Evolutionary conservation across 2,113 vertebrate species (phyloP), one percentile per base, ranked within the genome.

Genomic region (Orientallactaga bullata): DNA sequence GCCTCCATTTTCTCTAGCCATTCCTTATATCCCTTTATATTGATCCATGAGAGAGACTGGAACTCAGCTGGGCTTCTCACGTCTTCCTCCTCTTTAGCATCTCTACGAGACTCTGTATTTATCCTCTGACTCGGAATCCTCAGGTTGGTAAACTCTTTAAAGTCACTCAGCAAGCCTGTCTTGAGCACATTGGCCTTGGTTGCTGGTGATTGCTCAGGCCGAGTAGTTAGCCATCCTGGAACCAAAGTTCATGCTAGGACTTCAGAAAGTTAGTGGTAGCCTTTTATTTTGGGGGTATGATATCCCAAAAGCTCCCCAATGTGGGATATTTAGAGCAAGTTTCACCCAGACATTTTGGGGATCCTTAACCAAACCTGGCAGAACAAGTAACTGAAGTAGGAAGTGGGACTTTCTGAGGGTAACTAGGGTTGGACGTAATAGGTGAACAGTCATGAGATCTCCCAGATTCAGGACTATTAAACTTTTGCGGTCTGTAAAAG

Each of bases 131-230:
- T 98, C 94, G 55, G 99, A 99, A 95, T 99, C 51, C 95, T 98
- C 24, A 99, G 95, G 2, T 98, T 98, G 79, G 95, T 98, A 94
- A 99, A 99, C 99, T 99, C 99, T 97, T 99, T 98, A 96, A 99
- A 99, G 93, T 99, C 99, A 71, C 99, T 99, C 87, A 99, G 99
- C 98, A 99, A 97, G 16, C 98, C 99, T 0, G 98, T 76, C 93
- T 98, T 99, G n/a, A 98, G 98, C 89, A n/a, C 32, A 71, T 71
- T 30, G 6, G 95, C 90, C 96, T 95, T 99, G 98, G 99, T 99
- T 74, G 97, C 0, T 0, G 97, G 97, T 26, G 99, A 98, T 17
- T 98, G 98, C 96, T 99, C 99, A 1, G 99, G 98, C 63, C 99
- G 97, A 1, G 98, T 95, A 0, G 98, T 28, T 69, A 99, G 91